Base-by-base conservation (phyloP, 2,797 vertebrate species). In the Hozukius guyotensis region DNA sequence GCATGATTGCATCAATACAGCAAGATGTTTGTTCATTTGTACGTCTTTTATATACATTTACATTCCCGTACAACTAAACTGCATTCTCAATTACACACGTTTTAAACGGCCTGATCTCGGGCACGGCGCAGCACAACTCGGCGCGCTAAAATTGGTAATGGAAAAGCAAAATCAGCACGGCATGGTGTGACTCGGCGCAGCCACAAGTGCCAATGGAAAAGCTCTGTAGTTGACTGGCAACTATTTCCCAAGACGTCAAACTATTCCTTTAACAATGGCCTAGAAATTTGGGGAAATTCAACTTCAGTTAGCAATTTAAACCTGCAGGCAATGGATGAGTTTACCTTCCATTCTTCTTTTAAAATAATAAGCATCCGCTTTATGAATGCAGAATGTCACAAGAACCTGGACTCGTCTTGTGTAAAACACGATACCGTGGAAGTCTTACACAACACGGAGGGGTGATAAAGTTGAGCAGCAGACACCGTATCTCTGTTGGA, bases 401-500 rank as follows among this genome's bases (percentile, higher is more conserved):
- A 29, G 5, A 68, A 61, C 62, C 11, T 10, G 42, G 57, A 53
- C 71, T 66, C 25, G 42, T 61, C 11, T 55, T 36, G 46, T 66
- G 57, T 42, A 52, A 65, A 64, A 60, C 18, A 34, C 61, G 62
- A 87, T 31, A 25, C 4, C 12, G 36, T 3, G 3, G 22, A 4
- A 36, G 22, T 18, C 59, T 83, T 70, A 16, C 38, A 67, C 24
- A 82, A 83, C 38, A 57, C 22, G 12, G 11, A 32, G 10, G 24
- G 31, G 7, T 25, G 64, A 71, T 81, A 69, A 63, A 49, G 22
- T 13, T 46, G 18, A 53, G 27, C 46, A 10, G 27, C 6, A 65
- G 77, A 75, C 69, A 64, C 25, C 7, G 3, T 68, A 59, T 85
- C 72, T 86, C 34, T 27, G 56, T 20, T 68, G 36, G 10, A 67